These are phyloP conservation scores for Accipiter cooperii DNA, from an alignment of 2,113 vertebrate species.

Conservation along the genomic window DNA sequence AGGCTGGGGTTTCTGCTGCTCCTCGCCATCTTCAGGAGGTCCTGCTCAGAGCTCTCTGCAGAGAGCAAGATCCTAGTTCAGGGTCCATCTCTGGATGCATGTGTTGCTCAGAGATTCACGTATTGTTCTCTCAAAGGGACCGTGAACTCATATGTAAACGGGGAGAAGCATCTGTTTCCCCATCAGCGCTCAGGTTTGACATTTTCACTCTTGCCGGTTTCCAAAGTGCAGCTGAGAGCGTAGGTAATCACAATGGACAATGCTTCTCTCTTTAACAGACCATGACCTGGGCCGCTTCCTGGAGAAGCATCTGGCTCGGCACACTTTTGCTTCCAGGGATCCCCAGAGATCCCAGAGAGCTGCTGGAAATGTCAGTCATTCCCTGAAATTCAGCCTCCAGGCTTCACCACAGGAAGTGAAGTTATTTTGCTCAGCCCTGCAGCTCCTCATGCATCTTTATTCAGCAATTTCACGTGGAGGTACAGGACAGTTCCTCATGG, in stretches of 20 bases:
- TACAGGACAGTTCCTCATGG: background rate
- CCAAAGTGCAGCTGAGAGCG: background rate
- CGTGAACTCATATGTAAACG: background rate
- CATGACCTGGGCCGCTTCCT: slow-evolving; percentile 2
- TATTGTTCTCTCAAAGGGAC: background rate
- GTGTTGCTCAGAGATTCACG: background rate
- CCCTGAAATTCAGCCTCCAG: slow-evolving; percentile 37
- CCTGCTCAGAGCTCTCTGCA: background rate
- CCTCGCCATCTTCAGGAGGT: background rate
- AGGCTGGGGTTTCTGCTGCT: background rate
- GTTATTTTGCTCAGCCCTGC: background rate
- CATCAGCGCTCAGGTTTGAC: background rate
- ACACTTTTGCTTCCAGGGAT: background rate
- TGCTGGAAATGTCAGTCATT: slow-evolving; percentile 54
- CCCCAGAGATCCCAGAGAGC: slow-evolving; percentile 1
- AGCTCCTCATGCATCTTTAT: background rate
- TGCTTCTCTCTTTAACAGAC: slow-evolving; percentile 18
- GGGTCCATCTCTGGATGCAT: background rate
- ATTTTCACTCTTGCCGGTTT: background rate
- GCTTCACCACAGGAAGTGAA: slow-evolving; percentile 43
- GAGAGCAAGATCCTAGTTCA: background rate
- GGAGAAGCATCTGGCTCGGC: background rate
- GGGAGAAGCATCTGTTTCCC: slow-evolving; percentile 8
- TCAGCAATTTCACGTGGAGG: background rate
- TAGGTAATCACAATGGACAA: slow-evolving; percentile 50